Base-by-base conservation (phyloP, 2,888 invertebrate species). In the Tanypteryx hageni region DNA sequence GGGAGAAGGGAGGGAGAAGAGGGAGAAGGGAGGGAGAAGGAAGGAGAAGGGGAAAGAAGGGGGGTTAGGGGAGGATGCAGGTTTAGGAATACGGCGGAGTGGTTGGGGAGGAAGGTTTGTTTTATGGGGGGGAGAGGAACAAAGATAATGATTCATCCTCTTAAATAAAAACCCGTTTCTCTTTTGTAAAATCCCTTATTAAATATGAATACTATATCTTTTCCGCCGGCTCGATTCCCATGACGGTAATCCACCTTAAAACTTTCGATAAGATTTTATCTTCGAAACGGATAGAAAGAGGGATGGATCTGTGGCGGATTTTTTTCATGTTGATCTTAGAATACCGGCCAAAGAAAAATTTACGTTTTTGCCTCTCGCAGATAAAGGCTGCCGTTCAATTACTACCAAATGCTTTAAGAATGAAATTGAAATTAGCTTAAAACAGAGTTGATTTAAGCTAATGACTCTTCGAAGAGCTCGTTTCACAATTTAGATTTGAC, bases 141-240 rank as follows among this genome's bases (percentile, higher is more conserved):
- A 85, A 14, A 89, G 27, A 89, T 89, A 89, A 89, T 89, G 89
- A 89, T 89, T 89, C 89, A 89, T 89, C 89, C 89, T 89, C 89
- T 89, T 89, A 89, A 89, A 89, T 31, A 64, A 89, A 89, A 89
- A 89, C 89, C n/a, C 14, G 89, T 89, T 68, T n/a, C 44, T 89
- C 68, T 89, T 56, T 56, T 44, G 27, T n/a, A 31, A 89, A 89
- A 89, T 89, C 89, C 64, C 56, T 68, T 89, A 44, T 89, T 68
- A 89, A 89, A 89, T 89, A 89, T 89, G 61, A 68, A 89, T 64
- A 61, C 27, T 56, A 89, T 89, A 89, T 89, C 44, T 89, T 89
- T 89, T 89, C 89, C 68, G 61, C 64, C 64, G 22, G 58, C 89
- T 68, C 89, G 64, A 89, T 61, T 68, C 61, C 89, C 89, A 89